Base-by-base conservation (phyloP, 2,888 invertebrate species). In the Drosophila imparisetae region DNA sequence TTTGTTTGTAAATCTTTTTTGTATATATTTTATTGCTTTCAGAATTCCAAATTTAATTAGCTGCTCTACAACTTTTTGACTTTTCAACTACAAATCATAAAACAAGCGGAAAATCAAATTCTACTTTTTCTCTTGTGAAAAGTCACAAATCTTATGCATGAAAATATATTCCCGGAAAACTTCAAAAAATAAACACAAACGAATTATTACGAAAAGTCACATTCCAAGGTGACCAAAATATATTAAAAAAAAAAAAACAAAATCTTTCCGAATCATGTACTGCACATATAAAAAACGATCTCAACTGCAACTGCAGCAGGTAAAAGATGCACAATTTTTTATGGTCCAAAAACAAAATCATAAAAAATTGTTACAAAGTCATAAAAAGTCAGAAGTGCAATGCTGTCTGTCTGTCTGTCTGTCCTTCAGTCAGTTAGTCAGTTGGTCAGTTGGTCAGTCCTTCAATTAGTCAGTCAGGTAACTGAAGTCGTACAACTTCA, bases 291-390 rank as follows among this genome's bases (percentile, higher is more conserved):
- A 78, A 86, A 80, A 80, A 72, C 63, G 29, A 38, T 45, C 54
- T 67, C 65, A 13, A 24, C 57, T 61, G 18, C 50, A 55, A 38
- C 55, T 38, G 40, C 70, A n/a, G 65, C 80, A 81, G 83, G 75
- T 80, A 86, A 83, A 77, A 79, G 75, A 78, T 80, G 75, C 89
- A 80, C 83, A 65, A 71, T 75, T 78, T 87, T 83, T 89, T 83
- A 72, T 81, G 79, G 52, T 54, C 63, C 61, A 60, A 82, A 72
- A 49, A 42, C 18, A 70, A 81, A 70, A 75, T 88, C 91, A 90
- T 90, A 89, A 90, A 89, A 89, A 90, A 90, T 78, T 76, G 90
- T 90, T 90, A 90, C 81, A 90, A 90, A 90, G 79, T 90, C 91
- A 75, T 89, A 89, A 90, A 89, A 90, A 83, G 71, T 75, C 73